Evolutionary conservation across 2,888 invertebrate species (phyloP), one percentile per base, ranked within the genome.

Genomic region (Limnephilus auricula): DNA sequence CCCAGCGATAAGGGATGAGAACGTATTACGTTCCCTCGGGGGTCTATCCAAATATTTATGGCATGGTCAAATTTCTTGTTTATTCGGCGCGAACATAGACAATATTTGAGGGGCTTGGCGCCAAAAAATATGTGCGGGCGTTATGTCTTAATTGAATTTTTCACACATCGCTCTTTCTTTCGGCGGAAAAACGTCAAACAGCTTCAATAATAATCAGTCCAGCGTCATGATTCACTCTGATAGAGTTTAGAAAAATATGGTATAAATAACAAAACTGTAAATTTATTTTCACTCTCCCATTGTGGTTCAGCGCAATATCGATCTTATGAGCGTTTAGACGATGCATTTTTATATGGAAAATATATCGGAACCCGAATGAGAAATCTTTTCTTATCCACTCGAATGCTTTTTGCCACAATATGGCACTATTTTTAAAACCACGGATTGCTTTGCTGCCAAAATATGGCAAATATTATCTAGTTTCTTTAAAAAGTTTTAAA

Each of bases 11-110:
- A 65, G 50, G 50, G 50, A 65, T 65, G 50, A 65, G 25, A 65
- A 65, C 25, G 50, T 65, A 65, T 32, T 82, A 82, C 34, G 82
- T 82, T 32, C 82, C 82, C 31, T 32, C 34, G 82, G 34, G 82
- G 31, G 32, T 82, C 82, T 34, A 32, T 32, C 82, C 82, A 82
- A 82, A 82, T 65, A 82, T 82, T 82, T 82, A 82, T 82, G 82
- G 82, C 82, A 30, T 65, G 82, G 82, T 82, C 82, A 82, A 34
- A 82, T 82, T 82, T 82, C 82, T 82, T 82, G 82, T 82, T 82
- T 82, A 82, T 82, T 82, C 82, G 34, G 32, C 82, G 82, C 82
- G 50, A 65, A 65, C 50, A 65, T 25, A 65, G 50, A 65, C 50
- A 65, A 65, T 65, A 65, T 30, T 30, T 80, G n/a, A 34, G 82